phyloP scores from a whole-genome alignment of 2,888 invertebrate genomes.

The Temnothorax unifasciatus region DNA sequence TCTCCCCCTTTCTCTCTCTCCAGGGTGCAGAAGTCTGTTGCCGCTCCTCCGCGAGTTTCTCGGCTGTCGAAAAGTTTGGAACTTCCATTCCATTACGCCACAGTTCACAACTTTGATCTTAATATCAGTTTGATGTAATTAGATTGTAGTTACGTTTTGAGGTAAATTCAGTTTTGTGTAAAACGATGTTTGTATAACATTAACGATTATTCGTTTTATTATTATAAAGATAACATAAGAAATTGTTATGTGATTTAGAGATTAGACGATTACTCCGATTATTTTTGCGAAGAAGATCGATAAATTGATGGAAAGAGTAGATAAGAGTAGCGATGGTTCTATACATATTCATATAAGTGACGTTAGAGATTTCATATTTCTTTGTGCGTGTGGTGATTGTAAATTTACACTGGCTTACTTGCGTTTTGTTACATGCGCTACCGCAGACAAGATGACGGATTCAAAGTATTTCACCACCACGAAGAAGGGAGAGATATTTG shows the following conservation, averaged over 20 bases:
- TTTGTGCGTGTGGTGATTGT: neutral
- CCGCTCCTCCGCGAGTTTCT: neutral
- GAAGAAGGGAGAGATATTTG: slow-evolving; percentile 99
- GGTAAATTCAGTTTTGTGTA: neutral
- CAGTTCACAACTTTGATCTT: neutral
- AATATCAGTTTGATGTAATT: neutral
- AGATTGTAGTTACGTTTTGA: neutral
- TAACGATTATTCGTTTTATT: slow-evolving; percentile 17
- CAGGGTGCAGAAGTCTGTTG: neutral
- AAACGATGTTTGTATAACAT: neutral
- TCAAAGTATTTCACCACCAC: slow-evolving; percentile 99
- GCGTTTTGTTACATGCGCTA: neutral
- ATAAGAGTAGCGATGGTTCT: neutral
- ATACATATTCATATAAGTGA: slow-evolving; percentile 4
- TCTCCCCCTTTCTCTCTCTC: neutral
- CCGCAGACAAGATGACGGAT: slow-evolving; percentile 93
- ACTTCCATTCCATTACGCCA: neutral
- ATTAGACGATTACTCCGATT: neutral
- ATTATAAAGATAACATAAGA: neutral
- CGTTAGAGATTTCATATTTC: slow-evolving; percentile 20
- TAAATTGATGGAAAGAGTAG: neutral
- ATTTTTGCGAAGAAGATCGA: neutral
- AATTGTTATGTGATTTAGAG: neutral
- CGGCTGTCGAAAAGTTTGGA: too few species aligned
- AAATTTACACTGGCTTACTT: neutral